Conservation (phyloP, 1,140 invertebrate species). For the Tribolium castaneum region DNA sequence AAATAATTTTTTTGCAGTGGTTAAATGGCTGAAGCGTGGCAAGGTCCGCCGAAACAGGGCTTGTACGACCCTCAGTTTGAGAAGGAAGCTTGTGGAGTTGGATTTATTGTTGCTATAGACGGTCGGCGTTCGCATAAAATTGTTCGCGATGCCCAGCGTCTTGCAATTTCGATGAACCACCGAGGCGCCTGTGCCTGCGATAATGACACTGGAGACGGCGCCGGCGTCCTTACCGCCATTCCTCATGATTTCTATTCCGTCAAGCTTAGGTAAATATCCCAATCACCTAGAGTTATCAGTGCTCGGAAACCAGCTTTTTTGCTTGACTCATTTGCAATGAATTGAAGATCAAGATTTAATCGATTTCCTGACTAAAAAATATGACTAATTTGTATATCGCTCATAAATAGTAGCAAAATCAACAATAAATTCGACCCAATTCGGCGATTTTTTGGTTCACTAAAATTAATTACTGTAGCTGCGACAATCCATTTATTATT, state of each 20-base stretch:
- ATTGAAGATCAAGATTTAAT: too few relatives aligned
- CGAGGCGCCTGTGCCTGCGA: constrained; percentile 98
- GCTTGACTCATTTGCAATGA: too few relatives aligned
- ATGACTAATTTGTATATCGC: too few relatives aligned
- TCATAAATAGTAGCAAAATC: too few relatives aligned
- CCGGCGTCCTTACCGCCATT: constrained; percentile 95
- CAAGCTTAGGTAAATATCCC: constrained; percentile 76
- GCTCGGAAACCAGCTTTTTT: neutral
- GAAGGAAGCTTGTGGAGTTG: constrained; percentile 97
- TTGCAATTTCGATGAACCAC: constrained; percentile 98
- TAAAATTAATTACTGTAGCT: too few relatives aligned
- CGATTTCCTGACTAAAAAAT: too few relatives aligned
- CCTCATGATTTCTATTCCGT: constrained; percentile 93
- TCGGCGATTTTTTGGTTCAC: too few relatives aligned
- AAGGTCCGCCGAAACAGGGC: constrained; percentile 71
- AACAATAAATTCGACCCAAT: too few relatives aligned
- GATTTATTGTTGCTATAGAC: constrained; percentile 98
- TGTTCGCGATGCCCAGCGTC: constrained; percentile 90
- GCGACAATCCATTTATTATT: neutral
- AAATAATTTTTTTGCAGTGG: constrained; percentile 45
- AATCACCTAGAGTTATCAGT: neutral
- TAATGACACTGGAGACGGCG: constrained; percentile 98
- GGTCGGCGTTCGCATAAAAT: constrained; percentile 95
- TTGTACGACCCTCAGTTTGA: constrained; percentile 95
- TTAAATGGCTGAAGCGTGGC: constrained; percentile 63